Evolutionary conservation across 2,888 invertebrate species (phyloP).

Genomic region (Nephrotoma guestfalica): DNA sequence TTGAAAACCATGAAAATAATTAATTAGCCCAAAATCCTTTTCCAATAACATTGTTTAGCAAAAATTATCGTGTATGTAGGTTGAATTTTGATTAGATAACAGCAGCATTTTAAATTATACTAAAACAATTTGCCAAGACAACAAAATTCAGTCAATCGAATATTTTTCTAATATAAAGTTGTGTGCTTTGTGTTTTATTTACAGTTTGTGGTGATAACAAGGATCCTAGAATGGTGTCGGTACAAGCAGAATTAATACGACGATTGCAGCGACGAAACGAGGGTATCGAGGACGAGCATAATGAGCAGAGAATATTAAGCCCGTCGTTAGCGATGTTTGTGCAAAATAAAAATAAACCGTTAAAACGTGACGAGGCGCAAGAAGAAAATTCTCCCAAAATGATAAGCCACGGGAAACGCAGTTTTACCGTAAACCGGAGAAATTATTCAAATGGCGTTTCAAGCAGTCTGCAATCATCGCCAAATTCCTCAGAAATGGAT

Average conservation of each 20-base stretch:
- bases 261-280: neutral
- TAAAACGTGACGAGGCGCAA: neutral
- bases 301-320: neutral
- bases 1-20: neutral
- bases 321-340: neutral
- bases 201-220: neutral
- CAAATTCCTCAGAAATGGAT: neutral
- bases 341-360: constrained; percentile 1
- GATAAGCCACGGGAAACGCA: neutral
- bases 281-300: neutral
- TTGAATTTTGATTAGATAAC: neutral
- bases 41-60: neutral
- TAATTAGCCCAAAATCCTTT: neutral
- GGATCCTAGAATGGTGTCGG: neutral
- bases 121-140: neutral
- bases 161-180: neutral
- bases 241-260: neutral
- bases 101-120: neutral
- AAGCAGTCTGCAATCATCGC: neutral
- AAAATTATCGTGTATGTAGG: neutral
- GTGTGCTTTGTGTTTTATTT: neutral
- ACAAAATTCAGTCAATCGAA: neutral
- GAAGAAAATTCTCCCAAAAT: neutral
- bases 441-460: neutral
- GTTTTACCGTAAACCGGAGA: neutral